Evolutionary conservation across 2,113 vertebrate species (phyloP).

Genomic region (Notothenia coriiceps): DNA sequence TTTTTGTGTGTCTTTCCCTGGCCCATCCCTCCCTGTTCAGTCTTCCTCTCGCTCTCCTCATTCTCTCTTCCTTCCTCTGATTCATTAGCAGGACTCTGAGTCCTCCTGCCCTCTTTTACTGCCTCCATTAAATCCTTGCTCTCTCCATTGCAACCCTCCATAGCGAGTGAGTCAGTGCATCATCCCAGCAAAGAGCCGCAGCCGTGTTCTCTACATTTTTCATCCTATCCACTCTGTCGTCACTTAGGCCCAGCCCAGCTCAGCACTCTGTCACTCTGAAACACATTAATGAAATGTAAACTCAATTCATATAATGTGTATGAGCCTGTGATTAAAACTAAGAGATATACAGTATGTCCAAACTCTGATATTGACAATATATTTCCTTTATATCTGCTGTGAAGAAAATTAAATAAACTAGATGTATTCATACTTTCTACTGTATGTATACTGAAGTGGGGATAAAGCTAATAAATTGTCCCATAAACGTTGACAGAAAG

Average conservation of each 20-base stretch:
- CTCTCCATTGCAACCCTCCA: slow-evolving; percentile 57
- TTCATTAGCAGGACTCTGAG: slow-evolving; percentile 67
- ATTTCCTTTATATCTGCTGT: background rate
- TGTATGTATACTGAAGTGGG: background rate
- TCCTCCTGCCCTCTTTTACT: slow-evolving; percentile 64
- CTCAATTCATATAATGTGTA: slow-evolving; percentile 33
- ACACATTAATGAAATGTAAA: slow-evolving; percentile 54
- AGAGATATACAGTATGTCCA: background rate
- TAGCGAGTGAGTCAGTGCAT: slow-evolving; percentile 47
- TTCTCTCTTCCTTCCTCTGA: slow-evolving; percentile 29
- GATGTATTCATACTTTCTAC: background rate
- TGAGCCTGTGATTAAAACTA: slow-evolving; percentile 23
- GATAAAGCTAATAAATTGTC: background rate
- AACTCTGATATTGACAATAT: background rate
- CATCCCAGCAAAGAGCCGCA: slow-evolving; percentile 56
- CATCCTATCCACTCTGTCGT: slow-evolving; percentile 37
- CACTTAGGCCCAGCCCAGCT: background rate
- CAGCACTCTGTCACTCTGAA: slow-evolving; percentile 24
- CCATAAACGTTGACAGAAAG: background rate
- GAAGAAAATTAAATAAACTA: background rate
- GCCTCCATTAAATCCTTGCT: slow-evolving; percentile 72
- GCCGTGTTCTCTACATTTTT: slow-evolving; percentile 52
- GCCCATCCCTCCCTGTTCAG: background rate
- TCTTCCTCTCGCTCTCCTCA: background rate
- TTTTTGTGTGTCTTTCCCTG: background rate